Base-by-base conservation (phyloP, 92 coral and sea anemone species). In the Ricordea florida region DNA sequence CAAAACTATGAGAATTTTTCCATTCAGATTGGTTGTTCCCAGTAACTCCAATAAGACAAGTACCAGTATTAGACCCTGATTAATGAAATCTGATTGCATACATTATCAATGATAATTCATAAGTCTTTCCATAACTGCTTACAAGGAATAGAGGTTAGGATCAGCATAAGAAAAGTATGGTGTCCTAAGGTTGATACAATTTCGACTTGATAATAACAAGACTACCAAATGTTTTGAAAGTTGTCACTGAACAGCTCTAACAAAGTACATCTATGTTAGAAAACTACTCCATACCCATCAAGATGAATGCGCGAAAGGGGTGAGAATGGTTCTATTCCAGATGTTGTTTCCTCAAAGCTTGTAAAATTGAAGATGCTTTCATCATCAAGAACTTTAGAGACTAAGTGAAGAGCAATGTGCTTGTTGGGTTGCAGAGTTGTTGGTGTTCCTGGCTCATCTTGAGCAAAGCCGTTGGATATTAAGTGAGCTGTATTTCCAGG, bases 351-450 rank as follows among this genome's bases (percentile, higher is more conserved):
- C 57, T 94, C 98, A 67, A 94, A 72, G 74, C 92, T 89, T 42
- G 90, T 74, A 42, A 74, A 90, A 63, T 90, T 90, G 59, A 84
- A 87, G 45, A 94, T 89, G 28, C 90, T 94, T 60, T 94, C 98
- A 83, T 94, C 98, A 62, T 94, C 98, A 44, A 94, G 91, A 38
- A 94, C 93, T 72, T 94, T 91, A 10, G 98, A 94, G 6, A 94
- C 91, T 43, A 94, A 76, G 36, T 94, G 97, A 41, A 94, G 85
- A 10, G 98, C 98, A 61, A 94, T 94, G 83, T 94, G 98, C 59
- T 91, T 92, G 27, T 83, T 85, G 22, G 92, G 90, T 52, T 79
- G 92, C 8, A 88, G 88, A 15, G 89, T 89, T 34, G 97, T 73
- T 9, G 92, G 85, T 1, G 85, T 76, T 20, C 55, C 63, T 14